Evolutionary conservation across 1,140 invertebrate species (phyloP).

Genomic region (Scaptodrosophila lebanonensis): DNA sequence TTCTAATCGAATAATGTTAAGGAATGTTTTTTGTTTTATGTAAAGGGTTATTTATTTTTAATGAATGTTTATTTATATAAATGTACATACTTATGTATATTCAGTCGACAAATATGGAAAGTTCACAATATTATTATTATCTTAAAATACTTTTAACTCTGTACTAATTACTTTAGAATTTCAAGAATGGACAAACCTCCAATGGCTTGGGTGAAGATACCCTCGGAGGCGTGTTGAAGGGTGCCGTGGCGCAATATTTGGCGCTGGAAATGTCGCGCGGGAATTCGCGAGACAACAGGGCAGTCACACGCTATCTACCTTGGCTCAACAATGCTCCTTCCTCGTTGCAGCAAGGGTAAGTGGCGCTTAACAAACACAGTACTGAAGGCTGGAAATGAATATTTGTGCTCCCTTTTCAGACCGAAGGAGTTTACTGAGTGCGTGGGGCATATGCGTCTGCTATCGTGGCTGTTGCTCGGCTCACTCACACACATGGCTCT

Average conservation of each 20-base stretch:
- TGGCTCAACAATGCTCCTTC: slow-evolving; percentile 94
- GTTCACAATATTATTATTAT: too few relatives aligned
- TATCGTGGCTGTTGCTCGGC: slow-evolving; percentile 97
- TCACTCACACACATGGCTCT: slow-evolving; percentile 90
- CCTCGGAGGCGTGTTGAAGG: slow-evolving; percentile 95
- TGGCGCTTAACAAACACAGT: too few relatives aligned
- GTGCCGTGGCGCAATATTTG: slow-evolving; percentile 95
- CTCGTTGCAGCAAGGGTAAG: slow-evolving; percentile 86
- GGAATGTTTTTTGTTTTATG: too few relatives aligned
- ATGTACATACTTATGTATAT: too few relatives aligned
- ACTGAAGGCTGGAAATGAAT: neutral
- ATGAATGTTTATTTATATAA: too few relatives aligned
- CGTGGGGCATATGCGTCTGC: slow-evolving; percentile 93
- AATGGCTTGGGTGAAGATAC: slow-evolving; percentile 96
- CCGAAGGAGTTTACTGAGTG: slow-evolving; percentile 97
- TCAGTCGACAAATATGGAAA: too few relatives aligned
- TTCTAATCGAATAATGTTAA: too few relatives aligned
- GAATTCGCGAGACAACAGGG: slow-evolving; percentile 90
- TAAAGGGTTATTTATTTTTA: too few relatives aligned
- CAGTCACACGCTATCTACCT: slow-evolving; percentile 90
- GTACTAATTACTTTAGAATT: slow-evolving; percentile 80
- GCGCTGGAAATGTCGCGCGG: slow-evolving; percentile 94
- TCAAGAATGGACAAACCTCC: slow-evolving; percentile 84
- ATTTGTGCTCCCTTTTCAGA: slow-evolving; percentile 77
- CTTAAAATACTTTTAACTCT: too few relatives aligned